Conservation (phyloP, 2,888 invertebrate species). For the Epistrophe eligans region DNA sequence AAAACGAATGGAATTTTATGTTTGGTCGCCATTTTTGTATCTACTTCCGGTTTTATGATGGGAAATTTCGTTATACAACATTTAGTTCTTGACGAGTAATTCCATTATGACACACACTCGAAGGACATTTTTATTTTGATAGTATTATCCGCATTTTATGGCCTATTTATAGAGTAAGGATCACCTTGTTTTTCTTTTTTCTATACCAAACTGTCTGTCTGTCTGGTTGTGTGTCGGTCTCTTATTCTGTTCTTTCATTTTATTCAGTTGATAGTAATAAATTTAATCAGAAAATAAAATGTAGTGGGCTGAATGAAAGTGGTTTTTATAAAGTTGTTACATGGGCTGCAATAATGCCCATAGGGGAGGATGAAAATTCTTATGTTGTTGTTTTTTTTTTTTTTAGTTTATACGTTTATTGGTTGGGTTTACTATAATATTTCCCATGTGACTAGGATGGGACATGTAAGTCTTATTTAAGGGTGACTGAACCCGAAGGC, state of each 20-base stretch:
- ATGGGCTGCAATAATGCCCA: not conserved
- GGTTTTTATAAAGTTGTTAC: slow-evolving; percentile 16
- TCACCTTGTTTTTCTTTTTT: slow-evolving; percentile 6
- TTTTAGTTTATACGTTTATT: slow-evolving; percentile 52
- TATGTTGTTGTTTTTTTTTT: slow-evolving; percentile 53
- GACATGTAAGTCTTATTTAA: slow-evolving; percentile 41
- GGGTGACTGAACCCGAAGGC: slow-evolving; percentile 46
- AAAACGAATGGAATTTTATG: slow-evolving; percentile 11
- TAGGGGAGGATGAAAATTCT: slow-evolving; percentile 12
- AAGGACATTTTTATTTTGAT: slow-evolving; percentile 63
- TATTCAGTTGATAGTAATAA: slow-evolving; percentile 30
- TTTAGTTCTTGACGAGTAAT: slow-evolving; percentile 14
- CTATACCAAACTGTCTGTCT: not conserved
- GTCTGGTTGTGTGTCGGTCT: not conserved
- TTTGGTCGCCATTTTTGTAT: slow-evolving; percentile 9
- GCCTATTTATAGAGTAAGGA: slow-evolving; percentile 38
- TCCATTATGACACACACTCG: slow-evolving; percentile 34
- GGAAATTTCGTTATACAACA: slow-evolving; percentile 2
- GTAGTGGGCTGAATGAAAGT: slow-evolving; percentile 14
- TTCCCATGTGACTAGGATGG: slow-evolving; percentile 41
- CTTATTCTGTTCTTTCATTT: not conserved
- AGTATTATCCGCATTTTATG: slow-evolving; percentile 57
- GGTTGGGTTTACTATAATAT: slow-evolving; percentile 26
- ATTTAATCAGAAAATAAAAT: slow-evolving; percentile 38
- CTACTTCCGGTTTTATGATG: slow-evolving; percentile 5